phyloP scores from a whole-genome alignment of 2,888 invertebrate species.

The Catocala nupta region DNA sequence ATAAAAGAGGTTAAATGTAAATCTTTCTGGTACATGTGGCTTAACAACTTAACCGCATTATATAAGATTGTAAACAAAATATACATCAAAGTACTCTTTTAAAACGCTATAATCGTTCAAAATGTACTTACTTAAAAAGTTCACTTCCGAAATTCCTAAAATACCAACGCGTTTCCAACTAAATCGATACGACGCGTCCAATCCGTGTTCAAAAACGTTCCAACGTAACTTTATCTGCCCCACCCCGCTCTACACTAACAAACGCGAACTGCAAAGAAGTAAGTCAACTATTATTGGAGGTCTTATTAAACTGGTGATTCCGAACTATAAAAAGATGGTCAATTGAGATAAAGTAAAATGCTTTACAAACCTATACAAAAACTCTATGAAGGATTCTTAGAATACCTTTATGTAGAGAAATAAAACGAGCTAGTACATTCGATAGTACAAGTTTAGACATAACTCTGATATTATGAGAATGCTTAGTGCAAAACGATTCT shows the following conservation, averaged over 20 bases:
- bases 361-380: conserved; percentile 63
- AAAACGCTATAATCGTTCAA: conserved; percentile 15
- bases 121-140: conserved; percentile 27
- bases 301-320: conserved; percentile 48
- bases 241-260: conserved; percentile 5
- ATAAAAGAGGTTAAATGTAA: too few species aligned
- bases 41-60: too few species aligned
- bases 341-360: conserved; percentile 64
- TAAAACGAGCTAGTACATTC: conserved; percentile 25
- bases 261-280: conserved; percentile 9
- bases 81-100: too few species aligned
- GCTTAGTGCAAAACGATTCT: too few species aligned
- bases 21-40: too few species aligned
- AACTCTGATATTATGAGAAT: neutral
- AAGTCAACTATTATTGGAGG: conserved; percentile 35
- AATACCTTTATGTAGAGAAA: conserved; percentile 41
- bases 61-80: too few species aligned
- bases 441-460: conserved; percentile 9
- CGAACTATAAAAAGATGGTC: conserved; percentile 56
- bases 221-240: conserved; percentile 44
- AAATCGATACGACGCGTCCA: conserved; percentile 70
- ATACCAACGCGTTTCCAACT: conserved; percentile 65
- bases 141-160: conserved; percentile 70
- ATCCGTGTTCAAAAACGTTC: conserved; percentile 55
- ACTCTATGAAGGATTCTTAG: conserved; percentile 45